A percentile compares a stretch with the other conserved stretches of the same genome.
Evolutionary conservation across 2,888 invertebrate genomes (phyloP).

Genomic region (Bombyx huttoni): DNA sequence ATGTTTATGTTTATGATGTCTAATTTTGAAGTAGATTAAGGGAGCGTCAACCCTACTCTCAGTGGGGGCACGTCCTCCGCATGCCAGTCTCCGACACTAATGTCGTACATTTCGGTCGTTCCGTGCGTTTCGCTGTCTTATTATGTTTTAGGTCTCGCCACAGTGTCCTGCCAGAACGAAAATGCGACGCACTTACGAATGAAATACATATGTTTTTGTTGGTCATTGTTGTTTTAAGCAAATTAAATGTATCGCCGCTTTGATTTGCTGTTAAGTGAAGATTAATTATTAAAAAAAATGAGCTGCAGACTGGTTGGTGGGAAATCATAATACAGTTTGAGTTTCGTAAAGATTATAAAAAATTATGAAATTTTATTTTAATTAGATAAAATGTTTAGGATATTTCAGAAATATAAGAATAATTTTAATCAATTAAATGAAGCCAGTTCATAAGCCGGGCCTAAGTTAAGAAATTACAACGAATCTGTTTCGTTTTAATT

Average conservation of each 20-base stretch:
- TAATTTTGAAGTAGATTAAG: background rate
- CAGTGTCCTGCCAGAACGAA: constrained; percentile 1
- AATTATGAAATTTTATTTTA: background rate
- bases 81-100: constrained; percentile 49
- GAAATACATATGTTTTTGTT: background rate
- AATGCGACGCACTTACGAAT: background rate
- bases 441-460: background rate
- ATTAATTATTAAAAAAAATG: too few species aligned
- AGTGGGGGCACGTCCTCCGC: constrained; percentile 37
- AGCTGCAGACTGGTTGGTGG: too few species aligned
- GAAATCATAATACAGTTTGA: too few species aligned
- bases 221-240: too few species aligned
- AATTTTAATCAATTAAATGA: background rate
- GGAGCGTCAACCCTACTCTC: constrained; percentile 1
- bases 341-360: background rate
- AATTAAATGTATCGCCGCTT: too few species aligned
- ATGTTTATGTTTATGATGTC: background rate
- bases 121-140: constrained; percentile 41
- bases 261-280: too few species aligned
- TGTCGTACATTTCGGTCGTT: constrained; percentile 52
- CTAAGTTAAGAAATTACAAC: constrained; percentile 17
- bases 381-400: background rate
- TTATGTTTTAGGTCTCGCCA: constrained; percentile 23
- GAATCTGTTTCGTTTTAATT: constrained; percentile 17
- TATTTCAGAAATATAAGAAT: background rate